Base-by-base conservation (phyloP, 2,888 invertebrate genomes). In the Ornithoptera priamus region DNA sequence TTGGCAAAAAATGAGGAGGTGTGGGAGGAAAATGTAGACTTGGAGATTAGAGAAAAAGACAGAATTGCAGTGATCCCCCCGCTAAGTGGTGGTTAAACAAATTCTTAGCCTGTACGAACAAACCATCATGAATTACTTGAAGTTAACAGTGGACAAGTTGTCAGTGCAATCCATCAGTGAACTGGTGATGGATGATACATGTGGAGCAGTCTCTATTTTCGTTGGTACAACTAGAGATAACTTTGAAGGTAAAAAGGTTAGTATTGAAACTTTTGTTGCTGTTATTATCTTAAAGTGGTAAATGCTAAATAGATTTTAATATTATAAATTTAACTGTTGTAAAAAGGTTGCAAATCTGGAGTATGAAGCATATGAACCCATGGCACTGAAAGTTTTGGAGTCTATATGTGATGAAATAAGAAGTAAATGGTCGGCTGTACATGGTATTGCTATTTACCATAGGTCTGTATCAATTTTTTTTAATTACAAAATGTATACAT, bases 41-140 rank as follows among this genome's bases (percentile, higher is more conserved):
- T 97, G 57, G 82, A 89, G 30, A 86, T 97, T 8, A 93, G 93
- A 57, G 91, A 94, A 39, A 95, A 94, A 73, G 98, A 98, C 92
- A 96, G 95, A 85, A 94, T 99, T 73, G 99, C 98, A 72, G 94
- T 99, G 18, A 98, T 99, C 81, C 99, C 99, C 67, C 99, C 99
- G 0, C 93, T 99, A 65, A 98, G 98, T 89, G 98, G 98, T 78
- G 99, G 99, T 78, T 96, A 94, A 92, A 46, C 71, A 24, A 42
- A 63, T 15, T 12, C 1, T n/a, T n/a, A 56, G 20, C 7, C 20
- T 20, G n/a, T n/a, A 62, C 20, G 4, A 62, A 20, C 20, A 30
- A n/a, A 15, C 12, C 18, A 60, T 17, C n/a, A 97, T 96, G 95
- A 95, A 97, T 89, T 93, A 94, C 75, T 79, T 97, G 22, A 94